Evolutionary conservation across 2,888 invertebrate genomes (phyloP).

Genomic region (Galerucella pusilla): DNA sequence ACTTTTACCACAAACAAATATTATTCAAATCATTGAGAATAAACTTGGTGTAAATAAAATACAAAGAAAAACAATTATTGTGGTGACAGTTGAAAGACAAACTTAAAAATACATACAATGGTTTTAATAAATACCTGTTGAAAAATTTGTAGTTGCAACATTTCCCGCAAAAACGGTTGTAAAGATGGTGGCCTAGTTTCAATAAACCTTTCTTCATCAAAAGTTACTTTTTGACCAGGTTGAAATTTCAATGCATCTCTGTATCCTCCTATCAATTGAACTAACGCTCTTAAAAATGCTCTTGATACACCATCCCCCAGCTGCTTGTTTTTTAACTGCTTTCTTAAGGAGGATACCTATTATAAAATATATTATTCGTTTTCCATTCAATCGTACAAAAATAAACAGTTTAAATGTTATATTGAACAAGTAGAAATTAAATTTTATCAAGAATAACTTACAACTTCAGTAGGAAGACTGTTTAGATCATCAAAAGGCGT

Average conservation of each 20-base stretch:
- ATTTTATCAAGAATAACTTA: conserved; percentile 62
- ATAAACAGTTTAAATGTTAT: too few relatives aligned
- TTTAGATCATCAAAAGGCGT: conserved; percentile 92
- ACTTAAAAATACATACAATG: too few relatives aligned
- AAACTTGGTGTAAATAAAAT: too few relatives aligned
- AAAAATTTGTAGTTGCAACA: conserved; percentile 94
- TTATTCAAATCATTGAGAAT: too few relatives aligned
- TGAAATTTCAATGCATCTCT: conserved; percentile 87
- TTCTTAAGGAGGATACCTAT: conserved; percentile 79
- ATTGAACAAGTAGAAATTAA: too few relatives aligned
- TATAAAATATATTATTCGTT: neutral
- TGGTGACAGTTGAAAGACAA: too few relatives aligned
- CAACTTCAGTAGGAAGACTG: conserved; percentile 90
- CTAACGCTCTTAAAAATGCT: conserved; percentile 90
- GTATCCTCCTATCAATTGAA: conserved; percentile 94
- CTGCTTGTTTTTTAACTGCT: conserved; percentile 80
- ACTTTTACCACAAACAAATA: too few relatives aligned
- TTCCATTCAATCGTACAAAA: neutral
- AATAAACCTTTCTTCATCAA: conserved; percentile 88
- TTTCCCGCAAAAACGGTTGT: conserved; percentile 89
- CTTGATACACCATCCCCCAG: conserved; percentile 93
- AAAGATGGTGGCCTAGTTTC: conserved; percentile 85
- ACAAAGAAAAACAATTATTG: too few relatives aligned
- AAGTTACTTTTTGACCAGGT: conserved; percentile 81
- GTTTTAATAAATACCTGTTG: conserved; percentile 75